Conservation (phyloP, 2,797 vertebrate species). For the Octomys mimax region DNA sequence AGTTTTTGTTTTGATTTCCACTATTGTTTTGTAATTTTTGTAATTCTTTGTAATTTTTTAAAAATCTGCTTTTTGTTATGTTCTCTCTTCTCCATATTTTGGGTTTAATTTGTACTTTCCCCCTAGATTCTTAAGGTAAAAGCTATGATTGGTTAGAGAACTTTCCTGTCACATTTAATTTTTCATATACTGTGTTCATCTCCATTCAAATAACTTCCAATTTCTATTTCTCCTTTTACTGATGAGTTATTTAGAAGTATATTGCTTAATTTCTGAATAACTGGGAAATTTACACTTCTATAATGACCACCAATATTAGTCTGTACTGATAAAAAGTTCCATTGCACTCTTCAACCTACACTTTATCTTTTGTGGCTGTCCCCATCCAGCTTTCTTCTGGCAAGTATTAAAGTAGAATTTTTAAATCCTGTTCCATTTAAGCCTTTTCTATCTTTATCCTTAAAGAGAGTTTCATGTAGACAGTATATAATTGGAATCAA, state of each 20-base stretch:
- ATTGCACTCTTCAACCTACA: background rate
- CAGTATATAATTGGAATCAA: background rate
- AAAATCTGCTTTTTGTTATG: background rate
- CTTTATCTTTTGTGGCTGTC: background rate
- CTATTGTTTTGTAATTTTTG: background rate
- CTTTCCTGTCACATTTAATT: background rate
- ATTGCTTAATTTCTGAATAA: background rate
- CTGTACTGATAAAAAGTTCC: background rate
- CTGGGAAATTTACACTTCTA: background rate
- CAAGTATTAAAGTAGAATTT: background rate
- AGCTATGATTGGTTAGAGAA: background rate
- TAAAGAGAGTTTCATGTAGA: background rate
- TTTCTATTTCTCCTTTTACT: background rate
- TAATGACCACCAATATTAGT: background rate
- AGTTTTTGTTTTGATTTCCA: background rate
- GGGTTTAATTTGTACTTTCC: background rate
- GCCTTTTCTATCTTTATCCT: background rate
- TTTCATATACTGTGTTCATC: background rate
- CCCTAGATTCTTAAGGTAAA: background rate
- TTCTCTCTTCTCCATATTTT: background rate
- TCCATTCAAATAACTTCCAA: background rate
- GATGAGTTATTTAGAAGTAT: background rate
- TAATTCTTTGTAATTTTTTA: background rate
- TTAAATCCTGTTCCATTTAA: background rate
- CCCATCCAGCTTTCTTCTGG: background rate